phyloP scores from a whole-genome alignment of 2,888 invertebrate species.

The Mesorhabditis spiculigera region DNA sequence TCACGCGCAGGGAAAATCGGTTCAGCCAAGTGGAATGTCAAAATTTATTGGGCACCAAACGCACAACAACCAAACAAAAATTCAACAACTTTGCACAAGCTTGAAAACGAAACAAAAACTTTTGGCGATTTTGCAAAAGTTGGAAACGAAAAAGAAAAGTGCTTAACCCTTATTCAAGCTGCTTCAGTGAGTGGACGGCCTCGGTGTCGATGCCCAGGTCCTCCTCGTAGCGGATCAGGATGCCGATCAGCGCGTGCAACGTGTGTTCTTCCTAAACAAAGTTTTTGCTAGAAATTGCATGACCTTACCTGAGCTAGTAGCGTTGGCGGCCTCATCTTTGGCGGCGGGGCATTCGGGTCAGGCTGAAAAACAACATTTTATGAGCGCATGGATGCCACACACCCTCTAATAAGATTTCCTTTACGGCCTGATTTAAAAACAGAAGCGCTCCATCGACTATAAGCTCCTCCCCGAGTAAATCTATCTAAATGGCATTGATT shows the following conservation, averaged over 20 bases:
- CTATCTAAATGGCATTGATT: too few relatives aligned
- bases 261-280: conserved; percentile 38
- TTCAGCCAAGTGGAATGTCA: too few relatives aligned
- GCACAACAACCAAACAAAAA: too few relatives aligned
- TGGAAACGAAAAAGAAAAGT: too few relatives aligned
- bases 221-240: conserved; percentile 49
- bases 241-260: conserved; percentile 49
- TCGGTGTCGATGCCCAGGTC: conserved; percentile 42
- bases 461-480: too few relatives aligned
- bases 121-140: neutral
- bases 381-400: neutral
- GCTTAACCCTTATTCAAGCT: conserved; percentile 19
- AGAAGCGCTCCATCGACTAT: too few relatives aligned
- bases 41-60: too few relatives aligned
- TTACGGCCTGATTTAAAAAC: too few relatives aligned
- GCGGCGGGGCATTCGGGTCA: conserved; percentile 1
- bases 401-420: too few relatives aligned
- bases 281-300: neutral
- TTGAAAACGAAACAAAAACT: neutral
- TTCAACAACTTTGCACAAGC: neutral
- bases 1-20: too few relatives aligned
- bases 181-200: conserved; percentile 24
- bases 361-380: neutral
- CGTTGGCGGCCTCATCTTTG: conserved; percentile 19
- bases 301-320: conserved; percentile 14